phyloP scores from a whole-genome alignment of 2,113 vertebrate species.

The Phoenicopterus ruber region DNA sequence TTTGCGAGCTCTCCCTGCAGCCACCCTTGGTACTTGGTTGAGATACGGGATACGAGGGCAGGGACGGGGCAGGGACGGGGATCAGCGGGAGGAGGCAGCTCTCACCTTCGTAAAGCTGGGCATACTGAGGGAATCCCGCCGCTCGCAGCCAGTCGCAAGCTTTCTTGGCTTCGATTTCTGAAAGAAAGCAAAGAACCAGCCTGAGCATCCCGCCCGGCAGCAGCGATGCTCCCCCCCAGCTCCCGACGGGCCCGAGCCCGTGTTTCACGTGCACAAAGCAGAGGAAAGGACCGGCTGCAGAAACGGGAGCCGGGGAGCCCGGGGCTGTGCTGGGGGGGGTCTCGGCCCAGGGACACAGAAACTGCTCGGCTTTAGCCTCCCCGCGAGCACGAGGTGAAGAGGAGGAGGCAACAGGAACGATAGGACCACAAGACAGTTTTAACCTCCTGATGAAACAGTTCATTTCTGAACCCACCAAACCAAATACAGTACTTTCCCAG shows the following conservation, averaged over 20 bases:
- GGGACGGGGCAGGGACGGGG: background rate
- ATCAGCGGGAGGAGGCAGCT: background rate
- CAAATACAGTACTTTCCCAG: background rate
- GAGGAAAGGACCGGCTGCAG: background rate
- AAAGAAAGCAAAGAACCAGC: conserved; percentile 16
- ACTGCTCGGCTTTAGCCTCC: background rate
- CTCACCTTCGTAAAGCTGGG: conserved; percentile 89
- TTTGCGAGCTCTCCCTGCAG: background rate
- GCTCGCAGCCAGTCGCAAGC: conserved; percentile 86
- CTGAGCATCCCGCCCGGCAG: background rate
- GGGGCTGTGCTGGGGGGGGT: fast-evolving
- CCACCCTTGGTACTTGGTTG: background rate
- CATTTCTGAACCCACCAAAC: background rate
- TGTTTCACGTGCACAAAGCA: fast-evolving
- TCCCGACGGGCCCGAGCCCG: fast-evolving
- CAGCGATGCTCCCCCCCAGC: fast-evolving
- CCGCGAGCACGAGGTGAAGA: background rate
- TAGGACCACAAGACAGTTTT: background rate
- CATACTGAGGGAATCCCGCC: conserved; percentile 87
- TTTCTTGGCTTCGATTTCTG: conserved; percentile 84
- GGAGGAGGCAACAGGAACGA: background rate
- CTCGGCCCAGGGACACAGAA: background rate
- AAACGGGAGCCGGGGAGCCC: fast-evolving
- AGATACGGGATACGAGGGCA: background rate
- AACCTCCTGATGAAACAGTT: background rate